Conservation (phyloP, 35 echinoderm and acorn worm species). For the Lytechinus variegatus region DNA sequence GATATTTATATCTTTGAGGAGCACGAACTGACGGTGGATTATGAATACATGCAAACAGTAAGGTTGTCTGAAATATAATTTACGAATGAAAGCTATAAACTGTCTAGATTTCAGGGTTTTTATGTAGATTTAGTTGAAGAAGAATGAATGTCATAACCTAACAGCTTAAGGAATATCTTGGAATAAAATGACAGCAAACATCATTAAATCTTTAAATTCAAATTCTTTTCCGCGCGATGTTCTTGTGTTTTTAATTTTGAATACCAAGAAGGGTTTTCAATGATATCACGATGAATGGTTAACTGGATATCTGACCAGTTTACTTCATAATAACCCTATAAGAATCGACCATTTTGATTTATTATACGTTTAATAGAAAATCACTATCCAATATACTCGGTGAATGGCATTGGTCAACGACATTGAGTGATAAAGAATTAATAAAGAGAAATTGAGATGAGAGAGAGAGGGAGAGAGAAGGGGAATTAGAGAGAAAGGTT, state of each 20-base stretch:
- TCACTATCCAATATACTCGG: neutral
- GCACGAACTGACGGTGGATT: too few species aligned
- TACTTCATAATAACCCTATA: neutral
- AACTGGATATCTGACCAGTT: neutral
- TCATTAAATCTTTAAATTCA: neutral
- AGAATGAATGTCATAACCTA: neutral
- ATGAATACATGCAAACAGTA: too few species aligned
- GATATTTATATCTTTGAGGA: too few species aligned
- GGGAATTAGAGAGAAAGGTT: too few species aligned
- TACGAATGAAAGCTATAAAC: too few species aligned
- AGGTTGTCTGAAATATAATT: too few species aligned
- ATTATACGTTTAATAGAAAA: neutral
- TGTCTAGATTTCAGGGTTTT: neutral
- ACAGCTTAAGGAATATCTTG: neutral
- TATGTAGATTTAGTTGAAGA: neutral
- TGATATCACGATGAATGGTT: neutral
- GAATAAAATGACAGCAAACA: neutral
- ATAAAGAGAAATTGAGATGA: neutral
- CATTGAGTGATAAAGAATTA: neutral
- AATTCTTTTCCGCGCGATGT: neutral
- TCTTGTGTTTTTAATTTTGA: neutral
- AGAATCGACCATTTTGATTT: neutral
- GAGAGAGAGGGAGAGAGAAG: neutral
- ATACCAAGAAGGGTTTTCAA: neutral
- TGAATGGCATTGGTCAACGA: slow-evolving; percentile 1